Percentiles rank a stretch among this genome's conserved stretches.
phyloP scores from a whole-genome alignment of 2,797 vertebrate species.

The Spondyliosoma cantharus region DNA sequence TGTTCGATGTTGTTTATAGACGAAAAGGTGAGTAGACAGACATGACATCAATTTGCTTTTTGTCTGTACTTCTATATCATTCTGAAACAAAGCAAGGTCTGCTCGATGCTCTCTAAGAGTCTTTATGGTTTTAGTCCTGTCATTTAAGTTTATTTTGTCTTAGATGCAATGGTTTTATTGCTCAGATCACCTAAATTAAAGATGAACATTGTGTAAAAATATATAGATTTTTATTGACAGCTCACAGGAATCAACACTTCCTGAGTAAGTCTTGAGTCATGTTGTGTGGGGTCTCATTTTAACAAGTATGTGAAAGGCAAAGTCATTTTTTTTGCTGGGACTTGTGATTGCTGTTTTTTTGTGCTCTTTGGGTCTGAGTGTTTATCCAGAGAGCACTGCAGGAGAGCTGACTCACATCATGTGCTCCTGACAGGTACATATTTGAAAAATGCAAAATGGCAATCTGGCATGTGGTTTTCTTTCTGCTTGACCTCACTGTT shows the following conservation, averaged over 20 bases:
- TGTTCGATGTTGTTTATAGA: slow-evolving; percentile 17
- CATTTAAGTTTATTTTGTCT: slow-evolving; percentile 1
- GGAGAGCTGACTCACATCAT: slow-evolving; percentile 29
- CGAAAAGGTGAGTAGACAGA: slow-evolving; percentile 8
- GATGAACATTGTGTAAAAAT: slow-evolving; percentile 2
- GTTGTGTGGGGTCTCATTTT: neutral
- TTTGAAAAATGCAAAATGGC: slow-evolving; percentile 41
- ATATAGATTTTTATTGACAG: neutral
- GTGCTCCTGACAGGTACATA: slow-evolving; percentile 35
- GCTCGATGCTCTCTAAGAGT: neutral
- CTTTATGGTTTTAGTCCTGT: neutral
- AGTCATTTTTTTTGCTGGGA: slow-evolving; percentile 7
- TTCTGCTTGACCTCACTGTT: slow-evolving; percentile 34
- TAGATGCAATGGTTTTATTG: neutral
- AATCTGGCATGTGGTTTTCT: slow-evolving; percentile 23
- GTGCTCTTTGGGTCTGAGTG: neutral
- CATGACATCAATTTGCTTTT: slow-evolving; percentile 9
- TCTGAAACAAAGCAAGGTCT: neutral
- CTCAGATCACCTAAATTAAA: slow-evolving; percentile 36
- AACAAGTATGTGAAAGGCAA: neutral
- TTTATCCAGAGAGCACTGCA: slow-evolving; percentile 14
- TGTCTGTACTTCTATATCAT: neutral
- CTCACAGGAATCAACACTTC: neutral
- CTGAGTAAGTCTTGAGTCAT: neutral
- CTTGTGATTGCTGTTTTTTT: slow-evolving; percentile 6